Base-by-base conservation (phyloP, 1,140 invertebrate genomes). In the Orchesella cincta region DNA sequence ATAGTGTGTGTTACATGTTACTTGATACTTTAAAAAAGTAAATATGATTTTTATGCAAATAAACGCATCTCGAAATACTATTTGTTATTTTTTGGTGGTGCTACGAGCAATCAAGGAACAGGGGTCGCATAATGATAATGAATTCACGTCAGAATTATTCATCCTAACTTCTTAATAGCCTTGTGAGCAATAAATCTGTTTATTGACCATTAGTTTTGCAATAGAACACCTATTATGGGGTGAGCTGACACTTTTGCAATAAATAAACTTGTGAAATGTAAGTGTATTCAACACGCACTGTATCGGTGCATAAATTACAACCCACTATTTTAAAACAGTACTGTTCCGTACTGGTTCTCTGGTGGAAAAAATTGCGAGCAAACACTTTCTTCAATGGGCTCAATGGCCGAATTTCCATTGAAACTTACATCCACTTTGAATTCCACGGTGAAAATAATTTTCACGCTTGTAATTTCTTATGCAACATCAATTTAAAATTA, bases 11-110 rank as follows among this genome's bases (percentile, higher is more conserved):
- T 57, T 23, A 57, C 26, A 57, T 12, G 26, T 57, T 23, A 57
- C 33, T 67, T 12, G 8, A 31, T 67, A 3, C 33, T 67, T 33
- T 46, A 8, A 46, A 29, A 26, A 67, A 29, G 5, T 67, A 67
- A 67, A 67, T 67, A 33, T 33, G 62, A 31, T 67, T 67, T 67
- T 67, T 67, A 67, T 67, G 62, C n/a, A 67, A 67, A 67, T 67
- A 67, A 29, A 20, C 39, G 39, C 20, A 46, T 20, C 20, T 46
- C 23, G 12, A 57, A 26, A 57, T 23, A 18, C 14, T 57, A 18
- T 57, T 57, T 57, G 54, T n/a, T n/a, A n/a, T n/a, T 57, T 12
- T 26, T 57, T 57, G 3, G 54, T 5, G 23, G 23, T 23, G 3
- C 8, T n/a, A 23, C 54, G 12, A 23, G 8, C 3, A 18, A 18